Percentiles rank a stretch among this genome's conserved stretches.
Conservation (phyloP, 2,888 invertebrate species). For the Erebia aethiops region DNA sequence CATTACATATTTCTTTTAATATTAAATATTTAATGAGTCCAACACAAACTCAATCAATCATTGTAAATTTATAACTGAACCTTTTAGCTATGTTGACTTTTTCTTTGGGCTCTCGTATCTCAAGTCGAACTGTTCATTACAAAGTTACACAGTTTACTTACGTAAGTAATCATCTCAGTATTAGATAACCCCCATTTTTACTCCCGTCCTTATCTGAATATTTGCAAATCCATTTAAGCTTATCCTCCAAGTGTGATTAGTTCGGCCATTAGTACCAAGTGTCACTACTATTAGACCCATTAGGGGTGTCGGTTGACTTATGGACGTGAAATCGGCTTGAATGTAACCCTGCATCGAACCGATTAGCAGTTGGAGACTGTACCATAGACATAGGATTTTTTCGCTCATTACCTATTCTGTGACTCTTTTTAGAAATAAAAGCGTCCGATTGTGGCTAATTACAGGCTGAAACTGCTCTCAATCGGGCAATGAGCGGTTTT, state of each 20-base stretch:
- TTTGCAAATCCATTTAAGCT: slow-evolving; percentile 21
- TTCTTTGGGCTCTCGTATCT: no score
- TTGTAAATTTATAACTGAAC: no score
- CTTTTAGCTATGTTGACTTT: no score
- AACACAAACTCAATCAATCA: no score
- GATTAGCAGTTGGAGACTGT: background rate
- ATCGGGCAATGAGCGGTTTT: no score
- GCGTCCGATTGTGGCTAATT: background rate
- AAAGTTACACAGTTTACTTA: no score
- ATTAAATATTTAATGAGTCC: no score
- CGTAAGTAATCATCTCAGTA: background rate
- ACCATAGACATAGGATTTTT: background rate
- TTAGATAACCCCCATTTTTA: background rate
- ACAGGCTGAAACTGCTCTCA: background rate
- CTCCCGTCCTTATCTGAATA: background rate
- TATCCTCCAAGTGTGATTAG: slow-evolving; percentile 14
- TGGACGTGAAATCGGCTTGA: background rate
- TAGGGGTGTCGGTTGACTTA: slow-evolving; percentile 10
- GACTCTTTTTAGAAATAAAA: background rate
- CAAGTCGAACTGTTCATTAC: no score
- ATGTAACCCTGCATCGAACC: background rate
- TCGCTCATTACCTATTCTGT: background rate
- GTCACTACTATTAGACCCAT: slow-evolving; percentile 11
- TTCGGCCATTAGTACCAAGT: slow-evolving; percentile 18
- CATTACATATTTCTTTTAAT: no score